Percentiles rank a stretch among this genome's conserved stretches.
Conservation (phyloP, 2,113 vertebrate species). For the Nycticryphes semicollaris region DNA sequence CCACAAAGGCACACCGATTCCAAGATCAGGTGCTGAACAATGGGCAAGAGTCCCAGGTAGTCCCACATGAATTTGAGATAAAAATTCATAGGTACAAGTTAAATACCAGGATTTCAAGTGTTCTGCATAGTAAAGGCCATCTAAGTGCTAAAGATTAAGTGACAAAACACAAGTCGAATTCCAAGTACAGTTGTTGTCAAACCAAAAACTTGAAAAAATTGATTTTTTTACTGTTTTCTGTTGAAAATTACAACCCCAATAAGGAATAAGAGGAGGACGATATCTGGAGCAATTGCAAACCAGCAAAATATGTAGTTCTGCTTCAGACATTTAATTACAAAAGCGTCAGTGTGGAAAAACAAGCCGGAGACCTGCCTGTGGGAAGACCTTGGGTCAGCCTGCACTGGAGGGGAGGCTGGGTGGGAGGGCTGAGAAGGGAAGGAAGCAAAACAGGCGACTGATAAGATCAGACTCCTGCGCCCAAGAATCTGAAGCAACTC, state of each 20-base stretch:
- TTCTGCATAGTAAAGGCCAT: background rate
- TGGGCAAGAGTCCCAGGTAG: background rate
- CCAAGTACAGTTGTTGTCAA: background rate
- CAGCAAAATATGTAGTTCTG: background rate
- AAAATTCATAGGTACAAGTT: background rate
- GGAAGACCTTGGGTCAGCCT: background rate
- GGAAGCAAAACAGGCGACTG: background rate
- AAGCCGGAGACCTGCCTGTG: background rate
- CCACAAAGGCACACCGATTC: background rate
- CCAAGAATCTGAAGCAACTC: background rate
- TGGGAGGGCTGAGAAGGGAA: background rate
- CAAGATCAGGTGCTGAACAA: background rate
- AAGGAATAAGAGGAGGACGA: background rate
- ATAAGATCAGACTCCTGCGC: background rate
- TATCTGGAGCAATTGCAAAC: background rate
- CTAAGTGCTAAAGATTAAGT: no score
- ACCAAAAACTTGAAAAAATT: background rate
- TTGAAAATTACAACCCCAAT: accelerated
- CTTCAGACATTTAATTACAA: background rate
- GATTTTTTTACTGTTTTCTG: background rate
- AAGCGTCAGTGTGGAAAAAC: background rate
- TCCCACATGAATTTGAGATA: background rate
- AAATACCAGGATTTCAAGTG: background rate
- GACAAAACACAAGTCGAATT: background rate
- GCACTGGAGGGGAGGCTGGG: background rate